Percentiles rank a stretch among this genome's conserved stretches.
These are phyloP conservation scores for Mormoops blainvillei DNA, from an alignment of 2,113 vertebrate genomes.

Conservation along the genomic window DNA sequence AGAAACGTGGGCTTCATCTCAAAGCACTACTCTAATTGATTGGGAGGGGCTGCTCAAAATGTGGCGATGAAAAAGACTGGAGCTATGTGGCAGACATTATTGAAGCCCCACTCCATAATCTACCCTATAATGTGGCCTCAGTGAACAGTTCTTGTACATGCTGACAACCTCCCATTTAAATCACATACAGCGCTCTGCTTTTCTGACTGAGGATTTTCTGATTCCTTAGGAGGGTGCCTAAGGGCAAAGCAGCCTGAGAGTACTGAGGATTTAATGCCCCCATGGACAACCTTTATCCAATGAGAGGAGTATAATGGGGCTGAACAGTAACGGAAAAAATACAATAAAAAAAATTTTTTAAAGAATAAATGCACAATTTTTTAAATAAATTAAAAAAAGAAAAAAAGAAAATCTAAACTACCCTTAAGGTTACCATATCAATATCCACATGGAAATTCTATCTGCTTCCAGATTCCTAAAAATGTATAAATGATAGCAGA, in stretches of 20 bases:
- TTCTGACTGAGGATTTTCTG: neutral
- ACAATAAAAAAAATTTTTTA: no score
- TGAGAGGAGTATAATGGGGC: neutral
- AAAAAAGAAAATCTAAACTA: constrained; percentile 21
- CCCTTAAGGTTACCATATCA: neutral
- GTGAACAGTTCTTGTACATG: neutral
- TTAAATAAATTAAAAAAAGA: no score
- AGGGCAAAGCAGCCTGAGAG: neutral
- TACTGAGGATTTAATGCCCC: neutral
- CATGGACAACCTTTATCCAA: neutral
- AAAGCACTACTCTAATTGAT: neutral
- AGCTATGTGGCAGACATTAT: neutral
- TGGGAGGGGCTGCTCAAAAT: neutral
- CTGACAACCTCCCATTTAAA: neutral
- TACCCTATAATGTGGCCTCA: neutral
- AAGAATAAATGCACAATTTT: no score
- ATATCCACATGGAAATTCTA: neutral
- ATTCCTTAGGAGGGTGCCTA: neutral
- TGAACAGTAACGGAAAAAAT: no score
- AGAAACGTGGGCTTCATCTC: neutral
- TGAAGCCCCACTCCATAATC: neutral
- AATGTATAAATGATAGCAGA: neutral
- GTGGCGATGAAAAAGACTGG: neutral
- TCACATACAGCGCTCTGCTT: neutral
- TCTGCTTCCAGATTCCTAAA: neutral